Base-by-base conservation (phyloP, 1,140 invertebrate genomes). In the Drosophila insularis region DNA sequence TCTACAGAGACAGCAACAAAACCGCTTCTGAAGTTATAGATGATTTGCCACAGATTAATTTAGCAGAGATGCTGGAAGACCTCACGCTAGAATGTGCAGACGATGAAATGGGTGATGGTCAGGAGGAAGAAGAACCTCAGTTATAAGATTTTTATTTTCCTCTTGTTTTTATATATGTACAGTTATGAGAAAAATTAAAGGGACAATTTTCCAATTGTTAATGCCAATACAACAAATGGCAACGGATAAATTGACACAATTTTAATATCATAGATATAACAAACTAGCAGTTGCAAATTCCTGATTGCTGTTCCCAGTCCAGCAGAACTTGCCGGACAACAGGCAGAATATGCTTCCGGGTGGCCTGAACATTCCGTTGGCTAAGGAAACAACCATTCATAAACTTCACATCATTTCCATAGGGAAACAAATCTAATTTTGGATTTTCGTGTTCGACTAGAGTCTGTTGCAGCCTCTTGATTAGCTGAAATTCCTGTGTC, bases 31-130 rank as follows among this genome's bases (percentile, higher is more conserved):
- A 27, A 76, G 92, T 66, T 95, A 96, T 93, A 95, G 95, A 95
- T 2, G 94, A 93, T 31, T 91, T 95, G 13, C 98, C 98, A 2
- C 93, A 95, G 74, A 97, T 99, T 66, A 97, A 96, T n/a, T 93
- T 99, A 1, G 96, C 97, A 68, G 99, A 99, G 93, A 99, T 99
- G 99, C 92, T 99, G 67, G 98, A 99, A 73, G 98, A 99, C 93
- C 93, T 99, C 68, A 93, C 93, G n/a, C 94, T 98, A 40, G 95
- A 96, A 35, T 81, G 81, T 65, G 86, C 71, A 64, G 96, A 97
- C 85, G 94, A 94, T 17, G 95, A 95, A 75, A 95, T 96, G 95
- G 92, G 90, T 17, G 94, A 95, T 80, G 92, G 43, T 2, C 43
- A 50, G 17, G 43, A 10, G 7, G 71, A 71, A 3, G 8, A 71